Base-by-base conservation (phyloP, 1,140 invertebrate species). In the Temnothorax nylanderi region DNA sequence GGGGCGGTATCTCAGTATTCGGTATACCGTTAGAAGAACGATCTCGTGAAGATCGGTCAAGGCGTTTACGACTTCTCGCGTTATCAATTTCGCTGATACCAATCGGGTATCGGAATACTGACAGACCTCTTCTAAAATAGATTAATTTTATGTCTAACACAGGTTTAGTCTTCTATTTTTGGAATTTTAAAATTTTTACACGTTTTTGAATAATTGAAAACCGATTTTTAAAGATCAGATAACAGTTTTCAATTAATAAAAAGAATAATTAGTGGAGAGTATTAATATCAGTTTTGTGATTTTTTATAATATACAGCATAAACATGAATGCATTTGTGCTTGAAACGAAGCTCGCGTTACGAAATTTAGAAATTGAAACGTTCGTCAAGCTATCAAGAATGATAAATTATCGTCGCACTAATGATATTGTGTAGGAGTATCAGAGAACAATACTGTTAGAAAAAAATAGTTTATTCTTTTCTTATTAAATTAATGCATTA, bases 11-110 rank as follows among this genome's bases (percentile, higher is more conserved):
- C 32, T 49, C 65, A 47, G 60, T 85, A 37, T 64, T 60, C 58
- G 2, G 2, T 10, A 56, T 88, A 88, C 89, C 88, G 88, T 90
- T 90, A 90, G 37, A 75, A 7, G 49, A 87, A 89, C 75, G 85
- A 88, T 90, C 85, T 81, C 44, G 72, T 13, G 54, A 34, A 21
- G 81, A 81, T 88, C 69, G 56, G 81, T 76, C 71, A 64, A 58
- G 56, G 54, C 47, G 88, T 69, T 90, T 78, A 89, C 49, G 85
- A 51, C 84, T 85, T 89, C 78, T 64, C 80, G 67, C 54, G 62
- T 87, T 85, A 87, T 89, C 85, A 78, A 87, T 87, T 89, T 89
- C 71, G 60, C 58, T 16, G 18, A 11, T 13, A 32, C 41, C 32
- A 64, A 51, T 26, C 58, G 74, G 5, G 3, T 26, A 18, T 32